Percentiles rank a stretch among this genome's conserved stretches.
Evolutionary conservation across 2,113 vertebrate genomes (phyloP).

Genomic region (Nymphicus hollandicus): DNA sequence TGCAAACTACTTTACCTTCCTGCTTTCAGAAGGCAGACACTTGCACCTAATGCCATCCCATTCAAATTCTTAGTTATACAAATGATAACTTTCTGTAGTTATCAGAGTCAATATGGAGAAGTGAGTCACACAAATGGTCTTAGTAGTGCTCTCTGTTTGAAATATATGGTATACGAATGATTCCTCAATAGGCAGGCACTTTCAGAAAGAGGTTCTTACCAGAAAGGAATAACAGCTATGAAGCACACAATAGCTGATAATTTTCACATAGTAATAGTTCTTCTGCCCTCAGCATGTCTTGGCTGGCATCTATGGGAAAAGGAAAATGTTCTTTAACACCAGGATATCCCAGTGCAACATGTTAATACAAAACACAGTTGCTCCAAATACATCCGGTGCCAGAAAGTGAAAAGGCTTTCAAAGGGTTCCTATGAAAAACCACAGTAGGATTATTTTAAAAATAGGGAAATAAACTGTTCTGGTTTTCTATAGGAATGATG

Average conservation of each 20-base stretch:
- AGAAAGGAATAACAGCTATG: neutral
- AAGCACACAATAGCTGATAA: neutral
- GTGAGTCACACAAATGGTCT: neutral
- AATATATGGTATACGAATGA: neutral
- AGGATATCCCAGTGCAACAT: neutral
- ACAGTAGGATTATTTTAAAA: neutral
- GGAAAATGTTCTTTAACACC: neutral
- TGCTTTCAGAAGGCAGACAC: neutral
- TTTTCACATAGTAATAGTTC: neutral
- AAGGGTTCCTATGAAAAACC: neutral
- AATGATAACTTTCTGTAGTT: neutral
- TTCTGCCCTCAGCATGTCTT: neutral
- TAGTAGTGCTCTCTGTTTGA: neutral
- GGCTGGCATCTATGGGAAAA: slow-evolving; percentile 13
- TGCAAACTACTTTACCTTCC: neutral
- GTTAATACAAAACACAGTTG: neutral
- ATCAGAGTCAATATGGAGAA: neutral
- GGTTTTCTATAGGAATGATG: neutral
- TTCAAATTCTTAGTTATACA: neutral
- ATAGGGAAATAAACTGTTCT: neutral
- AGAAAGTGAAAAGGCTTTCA: neutral
- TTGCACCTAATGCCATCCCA: neutral
- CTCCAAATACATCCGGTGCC: neutral
- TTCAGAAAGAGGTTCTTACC: neutral
- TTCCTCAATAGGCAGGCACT: neutral